Conservation (phyloP, 92 coral and sea anemone genomes). For the Epizoanthus rinbou region DNA sequence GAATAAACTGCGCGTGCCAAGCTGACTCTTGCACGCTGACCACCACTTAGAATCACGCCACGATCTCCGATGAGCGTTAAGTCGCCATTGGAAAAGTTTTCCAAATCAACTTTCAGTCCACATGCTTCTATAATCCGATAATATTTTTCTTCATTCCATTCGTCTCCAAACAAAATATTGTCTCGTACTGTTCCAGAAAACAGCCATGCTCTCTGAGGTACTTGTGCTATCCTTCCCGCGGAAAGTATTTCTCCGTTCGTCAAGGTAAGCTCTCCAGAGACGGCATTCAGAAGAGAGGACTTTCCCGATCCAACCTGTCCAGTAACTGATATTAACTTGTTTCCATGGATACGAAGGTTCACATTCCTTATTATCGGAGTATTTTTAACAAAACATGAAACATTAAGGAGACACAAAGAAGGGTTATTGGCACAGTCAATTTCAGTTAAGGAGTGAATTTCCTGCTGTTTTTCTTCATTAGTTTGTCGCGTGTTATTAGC, state of each 20-base stretch:
- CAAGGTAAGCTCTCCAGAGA: slow-evolving; percentile 22
- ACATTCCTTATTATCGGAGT: neutral
- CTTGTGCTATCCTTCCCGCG: slow-evolving; percentile 31
- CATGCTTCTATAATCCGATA: neutral
- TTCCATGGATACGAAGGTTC: neutral
- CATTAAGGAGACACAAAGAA: neutral
- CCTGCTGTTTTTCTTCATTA: neutral
- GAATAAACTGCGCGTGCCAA: slow-evolving; percentile 51
- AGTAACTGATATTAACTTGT: slow-evolving; percentile 16
- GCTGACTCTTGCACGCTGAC: slow-evolving; percentile 50
- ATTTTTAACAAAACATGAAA: neutral
- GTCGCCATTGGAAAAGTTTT: slow-evolving; percentile 24
- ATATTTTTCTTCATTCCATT: slow-evolving; percentile 8
- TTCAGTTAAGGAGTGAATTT: neutral
- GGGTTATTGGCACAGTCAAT: neutral
- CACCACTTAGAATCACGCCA: slow-evolving; percentile 41
- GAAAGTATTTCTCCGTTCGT: neutral
- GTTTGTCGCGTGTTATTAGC: neutral
- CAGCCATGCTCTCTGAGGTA: slow-evolving; percentile 40
- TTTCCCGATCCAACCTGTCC: slow-evolving; percentile 46
- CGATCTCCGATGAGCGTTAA: slow-evolving; percentile 39
- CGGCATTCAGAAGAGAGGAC: slow-evolving; percentile 28
- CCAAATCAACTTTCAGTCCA: slow-evolving; percentile 26
- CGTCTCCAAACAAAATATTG: slow-evolving; percentile 38
- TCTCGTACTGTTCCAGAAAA: slow-evolving; percentile 49